Evolutionary conservation across 2,888 invertebrate species (phyloP).

Genomic region (Dusona sp.): DNA sequence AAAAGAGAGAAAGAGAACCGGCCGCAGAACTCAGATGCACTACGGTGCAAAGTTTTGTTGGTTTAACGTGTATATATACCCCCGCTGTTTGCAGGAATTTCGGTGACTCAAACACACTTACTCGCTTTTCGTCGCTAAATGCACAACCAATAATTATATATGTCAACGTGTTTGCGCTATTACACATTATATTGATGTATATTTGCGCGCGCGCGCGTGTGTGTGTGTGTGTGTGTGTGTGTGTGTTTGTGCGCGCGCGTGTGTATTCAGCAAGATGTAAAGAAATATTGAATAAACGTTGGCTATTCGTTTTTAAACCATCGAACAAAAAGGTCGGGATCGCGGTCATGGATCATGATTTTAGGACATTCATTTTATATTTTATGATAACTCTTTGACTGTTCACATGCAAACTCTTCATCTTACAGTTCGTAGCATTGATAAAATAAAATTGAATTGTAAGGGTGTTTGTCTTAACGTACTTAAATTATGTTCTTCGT

Average conservation of each 20-base stretch:
- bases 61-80: constrained; percentile 4
- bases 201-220: not conserved
- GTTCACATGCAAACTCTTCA: not conserved
- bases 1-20: not conserved
- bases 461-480: not conserved
- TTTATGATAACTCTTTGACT: not conserved
- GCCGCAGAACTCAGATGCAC: constrained; percentile 41
- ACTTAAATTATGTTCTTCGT: not conserved
- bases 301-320: not conserved
- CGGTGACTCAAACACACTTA: constrained; percentile 44
- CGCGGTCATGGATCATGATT: not conserved
- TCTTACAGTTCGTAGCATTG: not conserved
- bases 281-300: not conserved
- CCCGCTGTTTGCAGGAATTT: constrained; percentile 47
- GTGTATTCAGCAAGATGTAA: not conserved
- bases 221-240: too few species aligned
- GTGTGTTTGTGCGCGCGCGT: not conserved
- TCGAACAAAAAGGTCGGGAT: not conserved
- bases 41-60: constrained; percentile 67
- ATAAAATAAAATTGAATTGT: not conserved
- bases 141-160: constrained; percentile 14
- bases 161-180: not conserved
- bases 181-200: not conserved
- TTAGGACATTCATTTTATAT: not conserved
- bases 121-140: constrained; percentile 5